Conservation (phyloP, 1,140 invertebrate species). For the Tyrophagus putrescentiae region DNA sequence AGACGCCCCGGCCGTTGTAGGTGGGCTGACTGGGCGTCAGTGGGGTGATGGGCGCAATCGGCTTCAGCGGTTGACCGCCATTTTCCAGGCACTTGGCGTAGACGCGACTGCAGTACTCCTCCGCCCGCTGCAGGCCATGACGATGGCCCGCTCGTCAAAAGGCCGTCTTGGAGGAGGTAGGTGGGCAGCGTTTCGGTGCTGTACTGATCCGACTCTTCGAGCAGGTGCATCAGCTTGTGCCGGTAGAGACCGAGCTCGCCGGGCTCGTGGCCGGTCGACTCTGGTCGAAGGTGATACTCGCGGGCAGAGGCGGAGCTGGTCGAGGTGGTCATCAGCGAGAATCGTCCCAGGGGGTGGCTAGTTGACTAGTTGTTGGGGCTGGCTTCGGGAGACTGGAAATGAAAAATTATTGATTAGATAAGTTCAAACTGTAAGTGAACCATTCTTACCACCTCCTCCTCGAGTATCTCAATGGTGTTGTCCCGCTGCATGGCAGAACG, state of each 20-base stretch:
- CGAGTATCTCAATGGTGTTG: constrained; percentile 13
- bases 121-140: constrained; percentile 63
- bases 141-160: constrained; percentile 86
- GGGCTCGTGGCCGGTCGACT: constrained; percentile 42
- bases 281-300: constrained; percentile 30
- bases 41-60: neutral
- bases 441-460: neutral
- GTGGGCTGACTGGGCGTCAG: neutral
- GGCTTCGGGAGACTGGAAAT: too few species aligned
- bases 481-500: too few species aligned
- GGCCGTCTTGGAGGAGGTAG: constrained; percentile 64
- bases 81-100: constrained; percentile 1
- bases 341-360: too few species aligned
- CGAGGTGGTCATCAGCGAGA: too few species aligned
- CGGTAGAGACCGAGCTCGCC: constrained; percentile 46
- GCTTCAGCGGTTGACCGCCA: neutral
- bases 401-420: too few species aligned
- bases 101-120: constrained; percentile 57
- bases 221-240: constrained; percentile 63
- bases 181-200: constrained; percentile 70
- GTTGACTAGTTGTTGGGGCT: too few species aligned
- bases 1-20: neutral
- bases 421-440: too few species aligned
- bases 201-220: constrained; percentile 66
- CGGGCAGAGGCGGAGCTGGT: too few species aligned